Evolutionary conservation across 1,140 invertebrate species (phyloP).

Genomic region (Drosophila sucinea): DNA sequence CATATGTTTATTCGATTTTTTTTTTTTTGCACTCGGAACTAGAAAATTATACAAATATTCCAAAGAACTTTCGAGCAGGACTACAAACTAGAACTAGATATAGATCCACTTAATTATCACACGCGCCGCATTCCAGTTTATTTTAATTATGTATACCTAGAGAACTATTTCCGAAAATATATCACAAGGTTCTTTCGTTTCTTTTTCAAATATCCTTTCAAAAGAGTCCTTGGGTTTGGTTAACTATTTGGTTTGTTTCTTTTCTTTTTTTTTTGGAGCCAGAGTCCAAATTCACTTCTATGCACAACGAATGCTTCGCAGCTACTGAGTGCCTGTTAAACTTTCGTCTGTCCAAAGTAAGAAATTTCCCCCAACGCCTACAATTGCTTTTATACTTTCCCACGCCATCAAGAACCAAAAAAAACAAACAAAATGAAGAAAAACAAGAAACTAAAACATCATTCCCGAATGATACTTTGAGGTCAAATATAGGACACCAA

Average conservation of each 20-base stretch:
- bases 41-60: constrained; percentile 11
- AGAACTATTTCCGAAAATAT: not conserved
- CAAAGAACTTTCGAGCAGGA: not conserved
- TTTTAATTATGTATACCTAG: not conserved
- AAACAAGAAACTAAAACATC: constrained; percentile 42
- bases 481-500: constrained; percentile 76
- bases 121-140: not conserved
- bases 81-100: not conserved
- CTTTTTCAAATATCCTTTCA: constrained; percentile 37
- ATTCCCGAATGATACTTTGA: constrained; percentile 64
- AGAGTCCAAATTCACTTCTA: constrained; percentile 56
- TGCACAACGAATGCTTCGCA: constrained; percentile 62
- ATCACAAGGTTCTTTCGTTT: not conserved
- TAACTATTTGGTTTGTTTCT: constrained; percentile 36
- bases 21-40: constrained; percentile 44
- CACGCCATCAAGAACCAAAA: constrained; percentile 49
- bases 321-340: constrained; percentile 61
- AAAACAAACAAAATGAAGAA: constrained; percentile 24
- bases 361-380: constrained; percentile 72
- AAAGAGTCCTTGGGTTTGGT: constrained; percentile 1
- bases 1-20: constrained; percentile 44
- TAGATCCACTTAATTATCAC: constrained; percentile 1
- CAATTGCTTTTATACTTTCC: constrained; percentile 76
- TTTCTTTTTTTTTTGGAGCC: constrained; percentile 34
- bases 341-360: constrained; percentile 60